phyloP scores from a whole-genome alignment of 2,797 vertebrate genomes.

The Zenarchopterus dispar region DNA sequence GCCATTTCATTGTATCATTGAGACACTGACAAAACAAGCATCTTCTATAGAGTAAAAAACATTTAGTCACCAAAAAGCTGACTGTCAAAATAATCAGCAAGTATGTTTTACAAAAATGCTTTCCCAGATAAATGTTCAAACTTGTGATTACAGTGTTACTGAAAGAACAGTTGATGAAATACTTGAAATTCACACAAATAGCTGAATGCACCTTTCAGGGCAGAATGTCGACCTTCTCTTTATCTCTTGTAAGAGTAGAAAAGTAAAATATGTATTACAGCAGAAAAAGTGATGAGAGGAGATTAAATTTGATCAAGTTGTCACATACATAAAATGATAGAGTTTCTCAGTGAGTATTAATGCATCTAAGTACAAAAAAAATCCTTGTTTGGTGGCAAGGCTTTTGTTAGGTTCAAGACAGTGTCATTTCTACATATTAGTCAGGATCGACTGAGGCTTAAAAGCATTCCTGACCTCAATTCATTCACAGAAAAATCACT shows the following conservation, averaged over 20 bases:
- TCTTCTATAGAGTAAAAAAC: too few relatives aligned
- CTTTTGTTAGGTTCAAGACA: slow-evolving; percentile 16
- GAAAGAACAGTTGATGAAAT: slow-evolving; percentile 7
- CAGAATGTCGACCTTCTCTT: slow-evolving; percentile 30
- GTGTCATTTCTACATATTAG: too few relatives aligned
- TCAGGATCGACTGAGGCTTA: too few relatives aligned
- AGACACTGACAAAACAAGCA: too few relatives aligned
- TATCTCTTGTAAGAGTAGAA: slow-evolving; percentile 7
- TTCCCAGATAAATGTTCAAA: too few relatives aligned
- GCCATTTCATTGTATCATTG: too few relatives aligned
- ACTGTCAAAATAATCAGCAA: too few relatives aligned
- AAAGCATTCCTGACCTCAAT: too few relatives aligned
- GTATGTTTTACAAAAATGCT: too few relatives aligned
- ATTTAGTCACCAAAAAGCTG: too few relatives aligned
- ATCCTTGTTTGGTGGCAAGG: slow-evolving; percentile 39
- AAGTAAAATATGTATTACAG: slow-evolving; percentile 49
- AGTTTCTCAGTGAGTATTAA: slow-evolving; percentile 21
- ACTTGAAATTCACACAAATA: neutral
- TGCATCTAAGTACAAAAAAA: slow-evolving; percentile 30
- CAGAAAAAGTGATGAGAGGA: slow-evolving; percentile 24
- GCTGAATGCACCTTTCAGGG: neutral
- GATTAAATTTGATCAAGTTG: slow-evolving; percentile 33
- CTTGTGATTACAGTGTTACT: neutral
- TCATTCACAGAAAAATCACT: too few relatives aligned
- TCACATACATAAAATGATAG: slow-evolving; percentile 39